A percentile compares a stretch with the other conserved stretches of the same genome.
These are phyloP conservation scores for Drosophila baimaii DNA, from an alignment of 1,140 invertebrate species.

Conservation along the genomic window DNA sequence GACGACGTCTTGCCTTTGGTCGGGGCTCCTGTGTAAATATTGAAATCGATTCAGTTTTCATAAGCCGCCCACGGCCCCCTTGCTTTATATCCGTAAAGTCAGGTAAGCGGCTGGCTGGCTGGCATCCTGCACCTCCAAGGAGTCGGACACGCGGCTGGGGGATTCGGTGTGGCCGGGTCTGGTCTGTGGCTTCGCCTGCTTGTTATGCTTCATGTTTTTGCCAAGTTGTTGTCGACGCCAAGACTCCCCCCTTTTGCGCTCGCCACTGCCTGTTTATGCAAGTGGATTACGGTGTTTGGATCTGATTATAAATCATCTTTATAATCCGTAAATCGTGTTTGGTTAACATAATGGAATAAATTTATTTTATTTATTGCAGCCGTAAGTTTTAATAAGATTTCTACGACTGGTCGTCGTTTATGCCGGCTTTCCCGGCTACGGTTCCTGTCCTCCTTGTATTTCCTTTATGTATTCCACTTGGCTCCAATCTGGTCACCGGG, in stretches of 20 bases:
- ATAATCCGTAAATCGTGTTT: constrained; percentile 83
- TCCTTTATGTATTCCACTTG: constrained; percentile 1
- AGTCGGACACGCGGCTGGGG: constrained; percentile 23
- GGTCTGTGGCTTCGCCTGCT: constrained; percentile 63
- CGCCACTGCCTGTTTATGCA: constrained; percentile 74
- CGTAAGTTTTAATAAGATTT: constrained; percentile 83
- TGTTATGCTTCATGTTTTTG: constrained; percentile 79
- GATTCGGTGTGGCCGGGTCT: constrained; percentile 17
- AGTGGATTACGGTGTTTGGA: constrained; percentile 82
- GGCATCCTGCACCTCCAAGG: constrained; percentile 33
- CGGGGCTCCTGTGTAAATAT: constrained; percentile 71
- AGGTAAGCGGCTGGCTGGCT: constrained; percentile 58
- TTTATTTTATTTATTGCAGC: constrained; percentile 83
- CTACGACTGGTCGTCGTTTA: constrained; percentile 62
- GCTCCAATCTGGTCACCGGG: constrained; percentile 16
- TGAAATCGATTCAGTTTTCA: constrained; percentile 81
- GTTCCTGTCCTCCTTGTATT: neutral
- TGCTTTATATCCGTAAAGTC: constrained; percentile 22
- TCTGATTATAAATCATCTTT: constrained; percentile 83
- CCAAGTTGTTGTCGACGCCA: constrained; percentile 63
- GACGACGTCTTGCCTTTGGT: constrained; percentile 37
- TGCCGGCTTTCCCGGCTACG: constrained; percentile 8
- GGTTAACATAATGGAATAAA: constrained; percentile 83
- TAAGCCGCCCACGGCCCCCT: constrained; percentile 42
- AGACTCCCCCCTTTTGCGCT: constrained; percentile 13